These are phyloP conservation scores for Choloepus didactylus DNA, from an alignment of 2,797 vertebrate genomes.

Conservation along the genomic window DNA sequence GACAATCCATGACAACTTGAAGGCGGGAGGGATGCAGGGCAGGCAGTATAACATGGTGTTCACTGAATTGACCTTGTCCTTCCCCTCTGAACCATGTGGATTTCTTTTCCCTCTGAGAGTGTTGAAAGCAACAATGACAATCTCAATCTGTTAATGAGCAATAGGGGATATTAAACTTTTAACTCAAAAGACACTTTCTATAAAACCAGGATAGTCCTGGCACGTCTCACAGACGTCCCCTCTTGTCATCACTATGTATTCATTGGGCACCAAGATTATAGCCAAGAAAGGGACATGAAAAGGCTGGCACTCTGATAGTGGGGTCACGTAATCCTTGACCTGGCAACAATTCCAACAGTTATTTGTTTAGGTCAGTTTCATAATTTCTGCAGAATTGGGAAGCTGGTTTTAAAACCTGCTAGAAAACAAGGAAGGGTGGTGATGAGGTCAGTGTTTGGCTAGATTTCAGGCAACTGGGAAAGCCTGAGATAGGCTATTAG, in stretches of 20 bases:
- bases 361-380: slow-evolving; percentile 8
- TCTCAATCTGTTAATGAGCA: not conserved
- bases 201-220: not conserved
- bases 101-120: slow-evolving; percentile 12
- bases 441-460: not conserved
- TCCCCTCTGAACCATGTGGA: not conserved
- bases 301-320: not conserved
- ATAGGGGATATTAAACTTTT: slow-evolving; percentile 30
- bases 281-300: not conserved
- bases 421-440: not conserved
- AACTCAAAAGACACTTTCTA: not conserved
- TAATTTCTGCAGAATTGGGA: slow-evolving; percentile 25
- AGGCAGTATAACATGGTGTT: not conserved
- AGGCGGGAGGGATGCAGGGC: not conserved
- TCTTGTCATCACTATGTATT: not conserved
- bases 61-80: not conserved
- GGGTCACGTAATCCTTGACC: not conserved
- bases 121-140: not conserved
- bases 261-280: not conserved
- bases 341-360: not conserved
- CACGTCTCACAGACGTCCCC: not conserved
- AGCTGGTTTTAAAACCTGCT: slow-evolving; percentile 27
- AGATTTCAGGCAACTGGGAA: not conserved
- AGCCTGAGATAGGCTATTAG: not conserved
- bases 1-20: not conserved